Evolutionary conservation across 2,888 invertebrate genomes (phyloP).

Genomic region (Sphaerophoria rueppellii): DNA sequence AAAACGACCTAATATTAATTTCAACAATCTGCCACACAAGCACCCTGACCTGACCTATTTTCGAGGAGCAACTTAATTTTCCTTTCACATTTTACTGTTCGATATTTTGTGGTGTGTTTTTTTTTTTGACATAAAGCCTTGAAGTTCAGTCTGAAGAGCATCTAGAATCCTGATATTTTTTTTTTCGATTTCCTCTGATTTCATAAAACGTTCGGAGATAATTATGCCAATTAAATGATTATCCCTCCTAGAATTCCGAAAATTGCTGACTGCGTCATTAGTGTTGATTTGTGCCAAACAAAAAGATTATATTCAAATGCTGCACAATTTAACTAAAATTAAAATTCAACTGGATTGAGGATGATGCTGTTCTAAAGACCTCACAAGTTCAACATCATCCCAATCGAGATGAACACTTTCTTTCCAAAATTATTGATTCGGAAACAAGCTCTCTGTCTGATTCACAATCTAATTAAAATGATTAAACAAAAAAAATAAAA

Average conservation of each 20-base stretch:
- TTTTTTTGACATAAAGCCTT: neutral
- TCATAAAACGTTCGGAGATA: slow-evolving; percentile 41
- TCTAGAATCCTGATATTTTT: neutral
- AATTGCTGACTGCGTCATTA: slow-evolving; percentile 63
- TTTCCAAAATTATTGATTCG: slow-evolving; percentile 55
- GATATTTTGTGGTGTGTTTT: neutral
- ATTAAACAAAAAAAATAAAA: neutral
- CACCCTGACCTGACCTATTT: slow-evolving; percentile 58
- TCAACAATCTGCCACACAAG: slow-evolving; percentile 29
- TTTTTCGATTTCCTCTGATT: slow-evolving; percentile 38
- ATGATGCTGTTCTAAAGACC: slow-evolving; percentile 41
- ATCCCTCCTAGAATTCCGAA: slow-evolving; percentile 49
- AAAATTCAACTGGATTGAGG: slow-evolving; percentile 20
- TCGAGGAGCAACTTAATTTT: slow-evolving; percentile 38
- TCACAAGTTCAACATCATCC: slow-evolving; percentile 33
- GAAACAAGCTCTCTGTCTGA: slow-evolving; percentile 26
- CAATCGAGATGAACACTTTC: slow-evolving; percentile 42
- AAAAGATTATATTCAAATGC: slow-evolving; percentile 34
- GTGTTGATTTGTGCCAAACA: slow-evolving; percentile 62
- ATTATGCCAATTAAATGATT: slow-evolving; percentile 68
- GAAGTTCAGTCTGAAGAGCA: slow-evolving; percentile 6
- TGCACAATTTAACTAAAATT: slow-evolving; percentile 12
- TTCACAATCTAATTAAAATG: slow-evolving; percentile 24
- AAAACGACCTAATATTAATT: slow-evolving; percentile 37
- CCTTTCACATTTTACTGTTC: slow-evolving; percentile 32